A percentile compares a stretch with the other conserved stretches of the same genome.
Conservation (phyloP, 2,888 invertebrate species). For the Zygogramma bicolorata region DNA sequence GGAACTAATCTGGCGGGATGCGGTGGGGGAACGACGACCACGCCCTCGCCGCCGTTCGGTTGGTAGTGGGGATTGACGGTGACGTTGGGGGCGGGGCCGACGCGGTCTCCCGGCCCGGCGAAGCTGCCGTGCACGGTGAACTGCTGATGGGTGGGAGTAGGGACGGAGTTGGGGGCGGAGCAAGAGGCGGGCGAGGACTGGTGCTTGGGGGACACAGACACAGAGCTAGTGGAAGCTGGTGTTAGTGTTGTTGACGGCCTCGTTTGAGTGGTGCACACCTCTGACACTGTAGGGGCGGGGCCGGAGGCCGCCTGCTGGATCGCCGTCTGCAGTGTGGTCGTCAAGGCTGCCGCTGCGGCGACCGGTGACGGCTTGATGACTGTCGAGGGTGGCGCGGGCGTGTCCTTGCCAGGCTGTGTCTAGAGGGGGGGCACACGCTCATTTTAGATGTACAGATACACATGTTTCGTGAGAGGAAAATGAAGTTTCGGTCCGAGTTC, state of each 20-base stretch:
- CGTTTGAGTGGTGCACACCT: constrained; percentile 66
- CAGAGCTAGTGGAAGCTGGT: constrained; percentile 63
- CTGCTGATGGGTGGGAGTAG: constrained; percentile 65
- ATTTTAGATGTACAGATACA: constrained; percentile 36
- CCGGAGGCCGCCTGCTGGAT: constrained; percentile 48
- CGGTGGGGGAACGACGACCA: no score
- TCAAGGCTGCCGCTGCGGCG: constrained; percentile 49
- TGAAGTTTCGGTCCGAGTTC: background rate
- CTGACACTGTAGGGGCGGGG: constrained; percentile 62
- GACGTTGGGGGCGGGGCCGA: constrained; percentile 77
- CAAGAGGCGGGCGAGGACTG: constrained; percentile 57
- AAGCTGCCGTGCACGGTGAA: constrained; percentile 67
- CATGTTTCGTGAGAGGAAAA: background rate
- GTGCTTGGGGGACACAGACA: constrained; percentile 58
- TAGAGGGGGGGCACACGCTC: constrained; percentile 56
- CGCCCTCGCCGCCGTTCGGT: constrained; percentile 47
- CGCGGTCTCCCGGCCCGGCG: constrained; percentile 67
- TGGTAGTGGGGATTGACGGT: constrained; percentile 74
- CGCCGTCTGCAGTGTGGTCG: constrained; percentile 47
- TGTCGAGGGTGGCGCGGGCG: constrained; percentile 63
- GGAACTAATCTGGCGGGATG: constrained; percentile 68
- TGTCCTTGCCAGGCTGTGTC: constrained; percentile 73
- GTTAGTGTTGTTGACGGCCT: constrained; percentile 62
- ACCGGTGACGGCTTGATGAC: constrained; percentile 52
- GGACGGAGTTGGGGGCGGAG: no score